phyloP scores from a whole-genome alignment of 2,888 invertebrate species.

The Ophonus ardosiacus region DNA sequence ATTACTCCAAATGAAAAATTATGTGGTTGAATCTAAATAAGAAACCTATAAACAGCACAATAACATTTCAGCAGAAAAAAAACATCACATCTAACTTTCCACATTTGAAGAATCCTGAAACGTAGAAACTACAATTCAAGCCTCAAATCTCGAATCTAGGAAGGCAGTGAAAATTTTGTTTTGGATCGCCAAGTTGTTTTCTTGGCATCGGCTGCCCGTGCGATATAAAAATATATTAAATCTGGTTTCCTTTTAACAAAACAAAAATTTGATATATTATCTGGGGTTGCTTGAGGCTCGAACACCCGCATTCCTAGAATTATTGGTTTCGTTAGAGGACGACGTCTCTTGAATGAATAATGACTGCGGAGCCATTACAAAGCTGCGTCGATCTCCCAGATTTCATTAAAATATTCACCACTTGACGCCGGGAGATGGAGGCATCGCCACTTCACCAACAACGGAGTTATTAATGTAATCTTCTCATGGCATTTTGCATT shows the following conservation, averaged over 20 bases:
- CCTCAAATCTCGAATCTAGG: background rate
- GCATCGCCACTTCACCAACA: background rate
- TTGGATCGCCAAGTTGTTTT: conserved; percentile 42
- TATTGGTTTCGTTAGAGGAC: conserved; percentile 49
- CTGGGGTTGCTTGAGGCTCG: background rate
- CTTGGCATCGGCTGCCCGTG: conserved; percentile 35
- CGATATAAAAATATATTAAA: conserved; percentile 52
- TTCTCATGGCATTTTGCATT: background rate
- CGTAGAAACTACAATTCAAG: background rate
- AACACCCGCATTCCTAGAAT: conserved; percentile 46
- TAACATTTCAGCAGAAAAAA: background rate
- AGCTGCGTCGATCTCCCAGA: conserved; percentile 35
- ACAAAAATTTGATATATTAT: conserved; percentile 49
- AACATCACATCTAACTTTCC: background rate
- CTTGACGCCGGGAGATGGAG: background rate
- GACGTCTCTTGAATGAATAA: conserved; percentile 49
- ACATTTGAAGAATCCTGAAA: background rate
- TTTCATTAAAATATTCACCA: conserved; percentile 49
- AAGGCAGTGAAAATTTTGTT: background rate
- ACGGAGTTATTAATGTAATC: background rate
- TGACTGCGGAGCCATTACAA: conserved; percentile 28
- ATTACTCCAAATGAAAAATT: background rate
- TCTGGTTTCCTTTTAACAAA: conserved; percentile 48
- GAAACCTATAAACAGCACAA: background rate
- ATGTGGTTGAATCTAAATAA: background rate